Conservation (phyloP, 2,797 vertebrate genomes). For the Enteromius unitaeniatus region DNA sequence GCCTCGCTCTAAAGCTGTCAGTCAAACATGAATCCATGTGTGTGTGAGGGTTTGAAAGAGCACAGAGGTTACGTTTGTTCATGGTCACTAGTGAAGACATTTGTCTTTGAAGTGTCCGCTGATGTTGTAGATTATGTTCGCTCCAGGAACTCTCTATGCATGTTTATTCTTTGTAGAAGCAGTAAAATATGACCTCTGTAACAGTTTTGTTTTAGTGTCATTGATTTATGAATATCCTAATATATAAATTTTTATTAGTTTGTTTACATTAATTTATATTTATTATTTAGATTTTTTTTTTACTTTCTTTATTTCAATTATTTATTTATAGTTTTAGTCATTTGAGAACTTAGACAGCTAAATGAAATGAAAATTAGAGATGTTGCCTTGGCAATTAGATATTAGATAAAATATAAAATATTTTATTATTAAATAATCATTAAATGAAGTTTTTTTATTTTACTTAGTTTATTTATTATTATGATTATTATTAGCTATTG, state of each 20-base stretch:
- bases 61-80: not conserved
- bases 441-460: not conserved
- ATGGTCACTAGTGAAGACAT: not conserved
- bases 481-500: not conserved
- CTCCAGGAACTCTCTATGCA: not conserved
- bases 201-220: not conserved
- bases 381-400: not conserved
- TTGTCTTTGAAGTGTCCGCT: slow-evolving; percentile 16
- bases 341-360: not conserved
- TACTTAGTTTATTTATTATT: not conserved
- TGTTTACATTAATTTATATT: not conserved
- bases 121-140: not conserved
- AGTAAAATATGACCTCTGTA: not conserved
- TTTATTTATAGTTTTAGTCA: not conserved
- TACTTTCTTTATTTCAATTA: not conserved
- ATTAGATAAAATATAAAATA: not conserved
- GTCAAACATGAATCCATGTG: not conserved
- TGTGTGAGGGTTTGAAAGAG: slow-evolving; percentile 4
- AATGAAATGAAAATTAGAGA: not conserved
- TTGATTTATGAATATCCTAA: not conserved
- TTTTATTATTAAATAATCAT: not conserved
- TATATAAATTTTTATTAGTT: not conserved
- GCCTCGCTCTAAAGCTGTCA: slow-evolving; percentile 37
- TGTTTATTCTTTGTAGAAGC: not conserved
- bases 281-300: not conserved